Percentiles rank a stretch among this genome's conserved stretches.
phyloP scores from a whole-genome alignment of 2,888 invertebrate species.

The Sthenelais limicola region DNA sequence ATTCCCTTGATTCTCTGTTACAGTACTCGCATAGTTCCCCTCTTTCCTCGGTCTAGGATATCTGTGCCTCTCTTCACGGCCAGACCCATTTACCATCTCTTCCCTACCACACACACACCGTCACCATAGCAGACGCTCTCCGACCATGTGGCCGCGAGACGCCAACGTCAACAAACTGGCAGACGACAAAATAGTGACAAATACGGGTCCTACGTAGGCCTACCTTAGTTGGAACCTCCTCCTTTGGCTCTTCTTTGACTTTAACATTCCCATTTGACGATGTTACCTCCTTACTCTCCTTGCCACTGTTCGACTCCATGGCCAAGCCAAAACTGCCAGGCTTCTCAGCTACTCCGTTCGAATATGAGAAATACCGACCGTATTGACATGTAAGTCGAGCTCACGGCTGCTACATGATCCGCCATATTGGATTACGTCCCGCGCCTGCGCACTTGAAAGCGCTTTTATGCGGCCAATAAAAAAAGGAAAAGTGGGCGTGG shows the following conservation, averaged over 20 bases:
- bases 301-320: slow-evolving; percentile 9
- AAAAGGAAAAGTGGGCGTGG: slow-evolving; percentile 32
- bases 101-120: no score
- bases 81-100: no score
- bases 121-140: no score
- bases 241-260: not conserved
- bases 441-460: slow-evolving; percentile 30
- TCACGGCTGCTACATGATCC: slow-evolving; percentile 38
- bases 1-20: no score
- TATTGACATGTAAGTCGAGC: slow-evolving; percentile 32
- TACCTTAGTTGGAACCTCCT: slow-evolving; percentile 2
- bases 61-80: no score
- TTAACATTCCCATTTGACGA: slow-evolving; percentile 8
- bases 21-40: no score
- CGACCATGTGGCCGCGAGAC: no score
- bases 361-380: slow-evolving; percentile 31
- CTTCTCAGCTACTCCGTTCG: slow-evolving; percentile 14
- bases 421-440: slow-evolving; percentile 35
- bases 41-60: no score
- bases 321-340: slow-evolving; percentile 5
- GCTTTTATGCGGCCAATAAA: slow-evolving; percentile 36
- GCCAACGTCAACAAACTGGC: no score
- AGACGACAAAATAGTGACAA: no score
- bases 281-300: not conserved
- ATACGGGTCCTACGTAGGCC: no score